These are phyloP conservation scores for Lampris incognitus DNA, from an alignment of 2,113 vertebrate genomes.

Conservation along the genomic window DNA sequence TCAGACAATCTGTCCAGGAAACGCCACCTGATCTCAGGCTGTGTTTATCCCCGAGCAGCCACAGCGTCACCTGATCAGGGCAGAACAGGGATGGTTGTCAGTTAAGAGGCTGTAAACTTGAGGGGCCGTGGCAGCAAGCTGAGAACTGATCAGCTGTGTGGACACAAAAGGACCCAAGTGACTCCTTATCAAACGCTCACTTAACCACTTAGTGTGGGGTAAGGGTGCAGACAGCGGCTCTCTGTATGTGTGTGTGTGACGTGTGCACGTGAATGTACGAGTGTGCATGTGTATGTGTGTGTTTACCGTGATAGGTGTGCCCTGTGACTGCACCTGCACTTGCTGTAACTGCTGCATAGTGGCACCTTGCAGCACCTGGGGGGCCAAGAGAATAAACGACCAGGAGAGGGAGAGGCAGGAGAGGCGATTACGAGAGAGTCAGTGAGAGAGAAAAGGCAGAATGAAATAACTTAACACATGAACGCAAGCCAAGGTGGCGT, in stretches of 20 bases:
- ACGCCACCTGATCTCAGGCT: slow-evolving; percentile 60
- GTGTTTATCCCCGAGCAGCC: slow-evolving; percentile 26
- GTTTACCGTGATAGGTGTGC: slow-evolving; percentile 87
- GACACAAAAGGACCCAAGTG: neutral
- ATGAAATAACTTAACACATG: slow-evolving; percentile 57
- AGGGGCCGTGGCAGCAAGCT: slow-evolving; percentile 1
- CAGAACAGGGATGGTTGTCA: slow-evolving; percentile 17
- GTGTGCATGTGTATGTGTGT: slow-evolving; percentile 46
- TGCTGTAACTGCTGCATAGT: slow-evolving; percentile 88
- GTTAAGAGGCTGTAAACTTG: neutral
- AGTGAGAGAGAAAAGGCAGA: slow-evolving; percentile 69
- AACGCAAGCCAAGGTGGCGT: slow-evolving; percentile 47
- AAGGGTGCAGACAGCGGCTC: neutral
- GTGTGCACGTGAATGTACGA: slow-evolving; percentile 17
- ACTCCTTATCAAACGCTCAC: neutral
- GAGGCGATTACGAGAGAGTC: slow-evolving; percentile 52
- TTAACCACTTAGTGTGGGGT: neutral
- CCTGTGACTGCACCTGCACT: slow-evolving; percentile 86
- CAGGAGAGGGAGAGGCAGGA: slow-evolving; percentile 53
- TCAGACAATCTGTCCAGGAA: slow-evolving; percentile 47
- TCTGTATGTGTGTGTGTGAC: slow-evolving; percentile 6
- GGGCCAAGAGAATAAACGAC: slow-evolving; percentile 55
- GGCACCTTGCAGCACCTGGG: slow-evolving; percentile 86
- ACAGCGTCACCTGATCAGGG: slow-evolving; percentile 40
- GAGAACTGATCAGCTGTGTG: too few relatives aligned